These are phyloP conservation scores for Agonopterix subpropinquella DNA, from an alignment of 2,888 invertebrate genomes.

Conservation along the genomic window DNA sequence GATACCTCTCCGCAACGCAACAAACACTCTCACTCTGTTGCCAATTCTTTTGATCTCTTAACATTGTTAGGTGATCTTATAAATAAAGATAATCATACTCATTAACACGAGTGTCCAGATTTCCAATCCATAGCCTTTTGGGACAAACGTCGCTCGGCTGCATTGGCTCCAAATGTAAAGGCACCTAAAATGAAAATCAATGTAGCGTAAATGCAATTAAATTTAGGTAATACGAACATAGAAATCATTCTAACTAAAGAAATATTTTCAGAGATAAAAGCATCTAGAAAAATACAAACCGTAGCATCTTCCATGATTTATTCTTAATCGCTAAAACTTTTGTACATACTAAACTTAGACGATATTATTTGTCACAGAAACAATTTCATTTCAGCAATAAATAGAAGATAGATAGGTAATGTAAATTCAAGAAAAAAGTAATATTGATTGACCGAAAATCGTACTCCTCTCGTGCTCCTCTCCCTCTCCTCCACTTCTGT, in stretches of 20 bases:
- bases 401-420: no score
- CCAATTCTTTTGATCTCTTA: no score
- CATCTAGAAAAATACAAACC: slow-evolving; percentile 1
- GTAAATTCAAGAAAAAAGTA: no score
- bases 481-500: no score
- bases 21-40: no score
- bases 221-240: neutral
- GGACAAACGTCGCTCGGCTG: slow-evolving; percentile 76
- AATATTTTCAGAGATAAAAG: neutral
- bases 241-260: neutral
- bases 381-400: no score
- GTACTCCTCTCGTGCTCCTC: no score
- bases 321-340: neutral
- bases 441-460: no score
- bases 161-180: slow-evolving; percentile 74
- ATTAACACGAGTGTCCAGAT: slow-evolving; percentile 91
- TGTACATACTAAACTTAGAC: no score
- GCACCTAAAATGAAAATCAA: slow-evolving; percentile 37
- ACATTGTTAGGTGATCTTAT: no score
- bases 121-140: slow-evolving; percentile 92
- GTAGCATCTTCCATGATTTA: slow-evolving; percentile 10
- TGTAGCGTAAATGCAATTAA: neutral
- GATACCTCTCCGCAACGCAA: no score
- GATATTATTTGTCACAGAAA: no score
- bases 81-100: slow-evolving; percentile 83